A percentile compares a stretch with the other conserved stretches of the same genome.
Conservation (phyloP, 2,113 vertebrate species). For the Onychostruthus taczanowskii region DNA sequence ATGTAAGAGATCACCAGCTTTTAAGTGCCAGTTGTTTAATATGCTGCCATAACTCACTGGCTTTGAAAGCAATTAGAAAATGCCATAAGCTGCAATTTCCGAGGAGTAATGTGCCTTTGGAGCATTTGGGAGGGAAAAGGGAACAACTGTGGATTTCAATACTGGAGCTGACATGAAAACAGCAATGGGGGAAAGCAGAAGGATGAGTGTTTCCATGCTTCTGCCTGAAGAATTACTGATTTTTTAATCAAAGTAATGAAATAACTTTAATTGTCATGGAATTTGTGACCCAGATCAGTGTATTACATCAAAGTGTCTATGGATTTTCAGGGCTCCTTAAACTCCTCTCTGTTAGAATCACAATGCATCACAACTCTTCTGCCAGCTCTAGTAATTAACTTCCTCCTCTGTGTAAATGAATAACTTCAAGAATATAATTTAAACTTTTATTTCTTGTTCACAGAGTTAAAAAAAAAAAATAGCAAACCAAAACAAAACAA, state of each 20-base stretch:
- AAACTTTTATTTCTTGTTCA: background rate
- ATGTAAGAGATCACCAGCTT: constrained; percentile 48
- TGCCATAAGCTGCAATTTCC: constrained; percentile 35
- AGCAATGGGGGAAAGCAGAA: background rate
- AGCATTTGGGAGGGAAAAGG: constrained; percentile 11
- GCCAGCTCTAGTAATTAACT: background rate
- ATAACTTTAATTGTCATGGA: background rate
- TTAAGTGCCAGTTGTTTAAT: constrained; percentile 43
- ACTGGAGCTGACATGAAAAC: background rate
- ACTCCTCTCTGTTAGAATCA: background rate
- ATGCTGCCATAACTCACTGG: constrained; percentile 1
- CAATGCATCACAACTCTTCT: background rate
- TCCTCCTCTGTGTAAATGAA: background rate
- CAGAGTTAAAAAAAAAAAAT: background rate
- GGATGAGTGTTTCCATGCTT: background rate
- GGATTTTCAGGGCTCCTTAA: background rate
- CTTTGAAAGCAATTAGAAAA: constrained; percentile 65
- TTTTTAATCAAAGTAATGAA: background rate
- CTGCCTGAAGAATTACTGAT: background rate
- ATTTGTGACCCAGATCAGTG: background rate
- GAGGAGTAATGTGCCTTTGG: background rate
- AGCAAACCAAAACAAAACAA: background rate
- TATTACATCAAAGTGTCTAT: background rate
- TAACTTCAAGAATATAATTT: background rate
- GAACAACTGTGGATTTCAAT: constrained; percentile 3